A percentile compares a stretch with the other conserved stretches of the same genome.
Evolutionary conservation across 2,113 vertebrate species (phyloP).

Genomic region (Gallinago paraguaiae): DNA sequence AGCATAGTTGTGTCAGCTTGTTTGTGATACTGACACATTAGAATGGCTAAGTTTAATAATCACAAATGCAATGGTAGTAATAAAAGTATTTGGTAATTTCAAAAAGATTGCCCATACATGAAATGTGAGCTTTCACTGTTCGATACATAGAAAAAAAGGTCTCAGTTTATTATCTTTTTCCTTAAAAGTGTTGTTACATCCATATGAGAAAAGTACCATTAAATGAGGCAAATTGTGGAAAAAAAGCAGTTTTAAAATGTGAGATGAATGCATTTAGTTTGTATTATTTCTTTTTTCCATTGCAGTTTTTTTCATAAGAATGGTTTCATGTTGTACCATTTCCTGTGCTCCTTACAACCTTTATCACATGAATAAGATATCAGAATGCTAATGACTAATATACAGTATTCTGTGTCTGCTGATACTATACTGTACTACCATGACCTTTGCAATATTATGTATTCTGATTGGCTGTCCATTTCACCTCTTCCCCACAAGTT

Average conservation of each 20-base stretch:
- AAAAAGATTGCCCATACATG: neutral
- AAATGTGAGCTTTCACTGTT: neutral
- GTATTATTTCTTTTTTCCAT: conserved; percentile 64
- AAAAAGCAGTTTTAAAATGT: neutral
- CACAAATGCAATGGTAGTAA: neutral
- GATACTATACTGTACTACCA: conserved; percentile 38
- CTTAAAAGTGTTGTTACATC: conserved; percentile 8
- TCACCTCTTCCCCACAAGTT: conserved; percentile 79
- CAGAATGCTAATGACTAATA: conserved; percentile 74
- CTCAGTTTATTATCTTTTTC: conserved; percentile 7
- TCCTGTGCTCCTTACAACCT: conserved; percentile 71
- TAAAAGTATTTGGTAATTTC: neutral
- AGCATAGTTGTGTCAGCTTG: neutral
- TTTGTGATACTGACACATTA: neutral
- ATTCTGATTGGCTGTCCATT: conserved; percentile 78
- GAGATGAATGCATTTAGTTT: conserved; percentile 56
- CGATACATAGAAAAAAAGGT: neutral
- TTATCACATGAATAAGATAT: conserved; percentile 82
- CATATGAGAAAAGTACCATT: neutral
- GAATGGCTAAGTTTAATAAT: neutral
- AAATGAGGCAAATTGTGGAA: neutral
- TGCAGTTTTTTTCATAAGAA: conserved; percentile 61
- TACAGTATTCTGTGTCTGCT: conserved; percentile 58
- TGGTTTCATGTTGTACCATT: conserved; percentile 70
- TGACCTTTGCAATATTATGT: conserved; percentile 81